Percentiles rank a stretch among this genome's conserved stretches.
These are phyloP conservation scores for Fukomys damarensis DNA, from an alignment of 2,113 vertebrate genomes.

Conservation along the genomic window DNA sequence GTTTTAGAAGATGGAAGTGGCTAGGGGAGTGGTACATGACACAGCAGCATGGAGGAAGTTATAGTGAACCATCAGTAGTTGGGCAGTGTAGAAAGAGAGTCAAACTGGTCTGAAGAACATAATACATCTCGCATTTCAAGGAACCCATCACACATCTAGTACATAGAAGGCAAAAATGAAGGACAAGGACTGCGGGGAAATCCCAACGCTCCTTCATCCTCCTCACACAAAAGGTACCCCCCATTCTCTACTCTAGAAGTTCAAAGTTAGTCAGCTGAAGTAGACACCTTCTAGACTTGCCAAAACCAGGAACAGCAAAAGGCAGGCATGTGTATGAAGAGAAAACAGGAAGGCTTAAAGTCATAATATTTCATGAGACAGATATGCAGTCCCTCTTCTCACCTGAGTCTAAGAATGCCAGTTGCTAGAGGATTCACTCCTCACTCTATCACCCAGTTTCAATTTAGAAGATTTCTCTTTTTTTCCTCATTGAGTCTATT, in stretches of 20 bases:
- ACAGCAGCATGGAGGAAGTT: not conserved
- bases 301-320: conserved; percentile 2
- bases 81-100: not conserved
- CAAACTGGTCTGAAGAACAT: not conserved
- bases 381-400: not conserved
- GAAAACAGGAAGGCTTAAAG: conserved; percentile 26
- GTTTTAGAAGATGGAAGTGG: not conserved
- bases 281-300: not conserved
- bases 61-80: not conserved
- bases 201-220: not conserved
- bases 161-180: conserved; percentile 9
- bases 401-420: not conserved
- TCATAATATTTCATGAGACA: not conserved
- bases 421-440: not conserved
- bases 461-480: conserved; percentile 2
- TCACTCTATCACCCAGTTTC: not conserved
- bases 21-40: not conserved
- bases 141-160: not conserved
- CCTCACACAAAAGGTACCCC: not conserved
- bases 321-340: not conserved
- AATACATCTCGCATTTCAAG: not conserved
- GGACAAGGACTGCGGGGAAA: not conserved
- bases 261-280: conserved; percentile 31
- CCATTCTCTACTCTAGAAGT: not conserved
- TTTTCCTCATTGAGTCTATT: too few relatives aligned